Evolutionary conservation across 1,140 invertebrate genomes (phyloP).

Genomic region (Belonocnema kinseyi): DNA sequence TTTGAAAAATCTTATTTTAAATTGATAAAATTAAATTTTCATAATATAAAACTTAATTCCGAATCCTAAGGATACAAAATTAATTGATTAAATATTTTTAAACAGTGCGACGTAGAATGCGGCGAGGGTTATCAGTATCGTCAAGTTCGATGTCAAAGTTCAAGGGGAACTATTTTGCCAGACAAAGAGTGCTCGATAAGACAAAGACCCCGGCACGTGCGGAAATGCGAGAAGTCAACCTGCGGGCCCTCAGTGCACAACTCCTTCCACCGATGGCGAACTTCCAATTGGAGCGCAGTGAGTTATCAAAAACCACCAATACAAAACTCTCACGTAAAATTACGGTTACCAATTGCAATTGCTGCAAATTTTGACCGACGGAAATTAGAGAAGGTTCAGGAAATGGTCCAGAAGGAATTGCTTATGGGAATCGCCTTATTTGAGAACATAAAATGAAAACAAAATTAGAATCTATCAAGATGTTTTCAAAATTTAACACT

Average conservation of each 20-base stretch:
- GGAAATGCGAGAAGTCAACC: slow-evolving; percentile 62
- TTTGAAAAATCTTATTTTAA: neutral
- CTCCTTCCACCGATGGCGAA: slow-evolving; percentile 61
- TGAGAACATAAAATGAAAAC: too few relatives aligned
- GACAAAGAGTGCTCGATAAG: slow-evolving; percentile 70
- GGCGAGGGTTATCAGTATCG: slow-evolving; percentile 79
- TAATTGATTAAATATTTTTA: slow-evolving; percentile 33
- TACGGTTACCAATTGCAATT: too few relatives aligned
- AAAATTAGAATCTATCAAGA: too few relatives aligned
- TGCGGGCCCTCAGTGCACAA: slow-evolving; percentile 55
- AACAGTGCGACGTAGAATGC: slow-evolving; percentile 80
- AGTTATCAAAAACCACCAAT: slow-evolving; percentile 11
- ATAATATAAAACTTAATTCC: slow-evolving; percentile 4
- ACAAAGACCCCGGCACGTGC: slow-evolving; percentile 63
- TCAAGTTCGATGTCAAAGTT: slow-evolving; percentile 78
- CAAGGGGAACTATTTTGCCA: slow-evolving; percentile 64
- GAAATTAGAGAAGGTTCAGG: too few relatives aligned
- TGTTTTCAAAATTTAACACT: too few relatives aligned
- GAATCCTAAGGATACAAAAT: slow-evolving; percentile 5
- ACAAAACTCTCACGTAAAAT: too few relatives aligned
- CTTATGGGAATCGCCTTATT: too few relatives aligned
- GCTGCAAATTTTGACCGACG: too few relatives aligned
- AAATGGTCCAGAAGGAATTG: too few relatives aligned
- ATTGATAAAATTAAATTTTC: neutral
- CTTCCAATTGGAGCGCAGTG: slow-evolving; percentile 63